Base-by-base conservation (phyloP, 2,797 vertebrate genomes). In the Poecilia gillii region DNA sequence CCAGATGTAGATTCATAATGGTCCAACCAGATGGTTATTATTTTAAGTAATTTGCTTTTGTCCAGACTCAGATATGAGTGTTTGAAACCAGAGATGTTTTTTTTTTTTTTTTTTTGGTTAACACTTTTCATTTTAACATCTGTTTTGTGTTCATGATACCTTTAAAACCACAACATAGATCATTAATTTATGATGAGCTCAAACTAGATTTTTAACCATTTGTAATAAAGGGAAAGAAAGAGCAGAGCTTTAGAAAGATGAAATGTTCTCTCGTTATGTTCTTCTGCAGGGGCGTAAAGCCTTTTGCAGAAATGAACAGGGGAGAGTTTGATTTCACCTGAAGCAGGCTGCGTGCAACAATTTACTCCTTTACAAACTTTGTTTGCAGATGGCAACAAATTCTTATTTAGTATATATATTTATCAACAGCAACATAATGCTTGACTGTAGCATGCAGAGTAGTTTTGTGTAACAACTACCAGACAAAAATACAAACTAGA, bases 1-100 rank as follows among this genome's bases (percentile, higher is more conserved):
- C 62, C 59, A 71, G 73, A 75, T 75, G 73, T 71, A 46, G 51
- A 53, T 28, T 46, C 16, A 41, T 71, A 59, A 80, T 46, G 49
- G 28, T 25, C 23, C 28, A 31, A 72, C n/a, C 70, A 81, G 70
- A 76, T 74, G 59, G 39, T 14, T 57, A 36, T 46, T 45, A 53
- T 64, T 51, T 45, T 43, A 59, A 47, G 70, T 62, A 39, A 39
- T 62, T 51, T 33, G 41, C 55, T 64, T 74, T 75, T 73, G 23
- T 62, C 70, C 66, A 43, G 9, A 72, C 28, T 36, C 43, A 62
- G 31, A 72, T 14, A 20, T 23, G 31, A 55, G n/a, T 11, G 5
- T 74, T 53, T 45, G 41, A 80, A 75, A 80, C 57, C 13, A 72
- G 25, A 43, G 16, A 64, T 49, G 6, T 72, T 41, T 45, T 45